Evolutionary conservation across 2,113 vertebrate genomes (phyloP).

Genomic region (Takifugu bimaculatus): DNA sequence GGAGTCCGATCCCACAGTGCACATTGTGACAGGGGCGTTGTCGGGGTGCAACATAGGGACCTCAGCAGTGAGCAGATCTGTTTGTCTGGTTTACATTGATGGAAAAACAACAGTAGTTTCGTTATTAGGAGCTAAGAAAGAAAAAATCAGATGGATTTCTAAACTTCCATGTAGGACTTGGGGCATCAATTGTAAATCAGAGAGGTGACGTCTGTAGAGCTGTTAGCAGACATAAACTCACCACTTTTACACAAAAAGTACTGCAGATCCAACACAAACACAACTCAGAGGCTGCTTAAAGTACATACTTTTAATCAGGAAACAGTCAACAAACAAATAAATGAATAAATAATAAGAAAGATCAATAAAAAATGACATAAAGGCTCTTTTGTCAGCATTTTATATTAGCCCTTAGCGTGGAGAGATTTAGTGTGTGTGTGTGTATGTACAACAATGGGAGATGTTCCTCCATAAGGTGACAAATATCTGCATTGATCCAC

Average conservation of each 20-base stretch:
- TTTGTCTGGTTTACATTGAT: not conserved
- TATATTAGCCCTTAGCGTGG: not conserved
- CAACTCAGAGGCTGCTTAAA: conserved; percentile 33
- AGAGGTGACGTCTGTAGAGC: too few species aligned
- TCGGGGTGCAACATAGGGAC: not conserved
- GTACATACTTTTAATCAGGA: not conserved
- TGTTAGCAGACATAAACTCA: conserved; percentile 48
- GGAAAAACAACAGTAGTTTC: too few species aligned
- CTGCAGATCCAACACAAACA: too few species aligned
- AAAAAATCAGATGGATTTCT: too few species aligned
- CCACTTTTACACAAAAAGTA: too few species aligned
- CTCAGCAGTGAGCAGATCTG: not conserved
- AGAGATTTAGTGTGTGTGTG: conserved; percentile 6
- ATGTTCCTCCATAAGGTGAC: conserved; percentile 23
- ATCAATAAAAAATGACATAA: not conserved
- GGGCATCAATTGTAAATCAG: too few species aligned
- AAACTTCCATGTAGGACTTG: too few species aligned
- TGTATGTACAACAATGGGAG: conserved; percentile 11
- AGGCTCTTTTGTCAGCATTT: not conserved
- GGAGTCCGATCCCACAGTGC: conserved; percentile 7
- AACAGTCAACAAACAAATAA: not conserved
- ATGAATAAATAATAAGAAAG: not conserved
- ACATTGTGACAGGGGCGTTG: not conserved
- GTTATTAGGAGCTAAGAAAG: too few species aligned
- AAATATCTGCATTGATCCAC: conserved; percentile 52